These are phyloP conservation scores for Tenodera sinensis DNA, from an alignment of 2,888 invertebrate genomes.

Conservation along the genomic window DNA sequence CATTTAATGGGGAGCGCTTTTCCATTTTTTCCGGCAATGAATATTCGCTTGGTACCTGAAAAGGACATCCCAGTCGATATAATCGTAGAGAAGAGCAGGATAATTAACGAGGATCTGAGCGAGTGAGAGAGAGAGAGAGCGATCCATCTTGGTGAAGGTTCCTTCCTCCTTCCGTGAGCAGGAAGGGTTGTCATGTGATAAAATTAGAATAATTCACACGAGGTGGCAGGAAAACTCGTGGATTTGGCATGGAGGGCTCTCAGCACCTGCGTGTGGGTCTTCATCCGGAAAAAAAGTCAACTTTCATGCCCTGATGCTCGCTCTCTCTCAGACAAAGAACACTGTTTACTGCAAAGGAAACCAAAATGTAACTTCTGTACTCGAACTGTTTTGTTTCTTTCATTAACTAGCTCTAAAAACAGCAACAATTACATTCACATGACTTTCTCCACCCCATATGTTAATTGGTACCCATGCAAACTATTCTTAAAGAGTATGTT, in stretches of 20 bases:
- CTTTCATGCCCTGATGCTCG: not conserved
- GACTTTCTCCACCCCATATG: too few species aligned
- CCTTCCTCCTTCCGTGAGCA: not conserved
- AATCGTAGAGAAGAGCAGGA: not conserved
- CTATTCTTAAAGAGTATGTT: too few species aligned
- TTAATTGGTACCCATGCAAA: too few species aligned
- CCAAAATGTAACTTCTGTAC: not conserved
- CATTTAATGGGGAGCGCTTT: not conserved
- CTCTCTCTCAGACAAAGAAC: not conserved
- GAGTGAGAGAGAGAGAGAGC: not conserved
- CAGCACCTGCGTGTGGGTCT: not conserved
- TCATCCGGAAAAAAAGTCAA: not conserved
- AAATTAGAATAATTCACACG: constrained; percentile 6
- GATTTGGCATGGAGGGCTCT: constrained; percentile 12
- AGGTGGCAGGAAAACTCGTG: not conserved
- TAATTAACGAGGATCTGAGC: not conserved
- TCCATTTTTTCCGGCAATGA: not conserved
- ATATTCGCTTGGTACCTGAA: not conserved
- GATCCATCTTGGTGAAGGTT: not conserved
- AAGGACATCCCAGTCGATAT: not conserved
- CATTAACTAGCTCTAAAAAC: too few species aligned
- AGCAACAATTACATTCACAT: too few species aligned
- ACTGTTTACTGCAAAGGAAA: not conserved
- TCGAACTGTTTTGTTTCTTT: not conserved
- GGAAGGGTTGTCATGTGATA: not conserved